These are phyloP conservation scores for Leptobrachium leishanense DNA, from an alignment of 2,113 vertebrate species.

Conservation along the genomic window DNA sequence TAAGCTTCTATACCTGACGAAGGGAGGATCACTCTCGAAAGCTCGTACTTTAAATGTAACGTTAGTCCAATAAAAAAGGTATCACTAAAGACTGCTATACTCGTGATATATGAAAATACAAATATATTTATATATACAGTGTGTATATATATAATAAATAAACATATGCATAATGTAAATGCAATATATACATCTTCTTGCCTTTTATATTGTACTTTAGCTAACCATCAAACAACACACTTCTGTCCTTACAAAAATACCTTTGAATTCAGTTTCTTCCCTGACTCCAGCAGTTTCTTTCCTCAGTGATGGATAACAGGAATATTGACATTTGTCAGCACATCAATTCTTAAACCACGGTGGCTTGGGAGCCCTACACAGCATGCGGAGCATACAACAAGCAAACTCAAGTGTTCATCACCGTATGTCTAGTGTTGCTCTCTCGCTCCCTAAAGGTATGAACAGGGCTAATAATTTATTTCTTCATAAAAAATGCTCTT, in stretches of 20 bases:
- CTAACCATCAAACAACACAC: constrained; percentile 15
- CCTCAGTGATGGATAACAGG: constrained; percentile 44
- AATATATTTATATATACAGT: no score
- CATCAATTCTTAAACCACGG: constrained; percentile 48
- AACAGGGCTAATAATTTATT: constrained; percentile 54
- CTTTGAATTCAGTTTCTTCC: constrained; percentile 40
- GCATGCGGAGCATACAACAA: constrained; percentile 30
- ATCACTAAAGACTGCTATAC: no score
- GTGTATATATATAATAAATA: background rate
- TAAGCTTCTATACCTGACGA: no score
- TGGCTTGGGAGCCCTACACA: constrained; percentile 42
- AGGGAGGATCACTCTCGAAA: no score
- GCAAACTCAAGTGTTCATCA: constrained; percentile 51
- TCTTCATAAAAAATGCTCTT: constrained; percentile 15
- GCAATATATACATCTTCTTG: background rate
- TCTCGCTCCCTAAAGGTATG: constrained; percentile 48
- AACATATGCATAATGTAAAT: background rate
- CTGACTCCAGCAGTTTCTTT: constrained; percentile 28
- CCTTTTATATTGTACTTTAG: constrained; percentile 7
- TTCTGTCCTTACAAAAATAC: constrained; percentile 15
- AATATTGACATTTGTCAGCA: constrained; percentile 50
- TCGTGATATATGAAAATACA: no score
- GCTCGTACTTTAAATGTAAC: no score
- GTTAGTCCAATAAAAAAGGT: no score
- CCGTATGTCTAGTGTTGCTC: constrained; percentile 51